Percentiles rank a stretch among this genome's conserved stretches.
phyloP scores from a whole-genome alignment of 64 coral and sea anemone species.

The Dendronephthya gigantea region DNA sequence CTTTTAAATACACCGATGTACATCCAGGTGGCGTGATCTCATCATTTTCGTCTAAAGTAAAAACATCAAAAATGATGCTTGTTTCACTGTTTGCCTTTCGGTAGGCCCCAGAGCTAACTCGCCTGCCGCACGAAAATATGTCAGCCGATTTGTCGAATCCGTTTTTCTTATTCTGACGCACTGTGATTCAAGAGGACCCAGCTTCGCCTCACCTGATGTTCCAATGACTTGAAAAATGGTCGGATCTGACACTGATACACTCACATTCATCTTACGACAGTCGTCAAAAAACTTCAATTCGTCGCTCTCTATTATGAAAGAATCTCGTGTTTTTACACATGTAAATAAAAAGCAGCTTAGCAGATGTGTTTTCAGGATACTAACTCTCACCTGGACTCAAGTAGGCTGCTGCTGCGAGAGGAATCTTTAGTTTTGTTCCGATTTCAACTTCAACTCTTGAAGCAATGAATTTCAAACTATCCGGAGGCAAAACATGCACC shows the following conservation, averaged over 20 bases:
- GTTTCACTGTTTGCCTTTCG: too few species aligned
- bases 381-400: background rate
- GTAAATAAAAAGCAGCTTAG: too few species aligned
- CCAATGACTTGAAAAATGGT: constrained; percentile 78
- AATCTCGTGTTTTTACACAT: too few species aligned
- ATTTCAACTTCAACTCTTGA: constrained; percentile 86
- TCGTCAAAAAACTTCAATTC: constrained; percentile 82
- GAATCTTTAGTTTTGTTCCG: constrained; percentile 44
- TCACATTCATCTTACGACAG: constrained; percentile 69
- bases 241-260: constrained; percentile 73
- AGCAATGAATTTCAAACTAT: constrained; percentile 81
- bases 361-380: too few species aligned
- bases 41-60: constrained; percentile 46
- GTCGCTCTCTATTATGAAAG: constrained; percentile 44
- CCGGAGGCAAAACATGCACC: constrained; percentile 81
- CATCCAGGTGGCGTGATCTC: constrained; percentile 59
- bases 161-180: too few species aligned
- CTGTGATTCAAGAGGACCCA: background rate
- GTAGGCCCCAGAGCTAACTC: too few species aligned
- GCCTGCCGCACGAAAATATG: too few species aligned
- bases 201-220: constrained; percentile 54
- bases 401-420: constrained; percentile 61
- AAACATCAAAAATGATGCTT: too few species aligned
- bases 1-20: constrained; percentile 62
- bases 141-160: too few species aligned